phyloP scores from a whole-genome alignment of 2,888 invertebrate genomes.

The Chymomyza fuscimana region DNA sequence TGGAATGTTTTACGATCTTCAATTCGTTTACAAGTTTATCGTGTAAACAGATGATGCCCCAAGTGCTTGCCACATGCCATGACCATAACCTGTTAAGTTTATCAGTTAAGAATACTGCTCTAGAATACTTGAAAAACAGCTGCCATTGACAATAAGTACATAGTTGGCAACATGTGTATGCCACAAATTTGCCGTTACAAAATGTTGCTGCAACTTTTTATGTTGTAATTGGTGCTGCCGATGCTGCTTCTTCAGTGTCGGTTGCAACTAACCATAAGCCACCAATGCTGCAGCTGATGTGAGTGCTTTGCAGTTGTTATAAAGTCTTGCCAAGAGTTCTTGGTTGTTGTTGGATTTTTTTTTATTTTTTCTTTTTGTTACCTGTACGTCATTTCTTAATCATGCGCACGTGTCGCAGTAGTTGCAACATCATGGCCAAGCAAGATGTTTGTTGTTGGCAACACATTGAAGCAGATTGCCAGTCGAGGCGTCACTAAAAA shows the following conservation, averaged over 20 bases:
- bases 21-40: neutral
- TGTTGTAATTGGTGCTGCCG: constrained; percentile 20
- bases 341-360: neutral
- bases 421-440: constrained; percentile 10
- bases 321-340: neutral
- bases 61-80: neutral
- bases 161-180: neutral
- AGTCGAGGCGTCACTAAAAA: neutral
- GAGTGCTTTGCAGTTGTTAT: neutral
- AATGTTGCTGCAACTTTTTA: constrained; percentile 48
- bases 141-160: neutral
- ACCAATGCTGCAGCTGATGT: neutral
- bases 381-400: neutral
- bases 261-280: neutral
- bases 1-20: neutral
- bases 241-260: neutral
- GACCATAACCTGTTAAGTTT: neutral
- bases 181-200: neutral
- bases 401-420: constrained; percentile 10
- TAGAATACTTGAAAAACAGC: neutral
- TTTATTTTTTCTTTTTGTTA: neutral
- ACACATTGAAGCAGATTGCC: constrained; percentile 3
- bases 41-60: neutral
- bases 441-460: constrained; percentile 15
- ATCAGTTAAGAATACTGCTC: neutral